Evolutionary conservation across 2,797 vertebrate genomes (phyloP).

Genomic region (Acipenser transmontanus): DNA sequence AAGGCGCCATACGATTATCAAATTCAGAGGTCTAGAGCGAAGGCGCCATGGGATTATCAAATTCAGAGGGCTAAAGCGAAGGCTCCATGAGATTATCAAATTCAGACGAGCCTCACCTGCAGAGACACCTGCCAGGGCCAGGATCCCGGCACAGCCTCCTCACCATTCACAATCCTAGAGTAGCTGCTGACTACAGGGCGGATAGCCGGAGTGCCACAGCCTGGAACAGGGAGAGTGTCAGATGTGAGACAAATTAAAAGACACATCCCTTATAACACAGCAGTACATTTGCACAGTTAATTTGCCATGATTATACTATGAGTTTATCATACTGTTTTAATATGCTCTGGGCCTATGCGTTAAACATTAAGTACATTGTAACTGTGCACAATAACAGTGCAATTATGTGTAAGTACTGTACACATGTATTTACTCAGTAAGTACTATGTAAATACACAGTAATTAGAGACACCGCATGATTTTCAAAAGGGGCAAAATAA

Average conservation of each 20-base stretch:
- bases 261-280: not conserved
- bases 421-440: no score
- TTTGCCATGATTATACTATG: not conserved
- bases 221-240: slow-evolving; percentile 35
- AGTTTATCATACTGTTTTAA: not conserved
- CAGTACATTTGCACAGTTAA: not conserved
- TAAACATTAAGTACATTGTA: not conserved
- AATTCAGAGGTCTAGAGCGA: no score
- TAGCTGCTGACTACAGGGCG: slow-evolving; percentile 55
- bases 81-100: no score
- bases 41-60: no score
- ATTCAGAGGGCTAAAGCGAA: no score
- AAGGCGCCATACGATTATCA: no score
- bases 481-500: no score
- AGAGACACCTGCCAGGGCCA: slow-evolving; percentile 81
- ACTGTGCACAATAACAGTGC: no score
- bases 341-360: not conserved
- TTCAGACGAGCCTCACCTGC: slow-evolving; percentile 52
- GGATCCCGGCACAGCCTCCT: slow-evolving; percentile 67
- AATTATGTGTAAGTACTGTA: no score
- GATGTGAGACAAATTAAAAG: not conserved
- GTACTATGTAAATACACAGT: no score
- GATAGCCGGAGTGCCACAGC: slow-evolving; percentile 62
- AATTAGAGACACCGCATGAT: no score
- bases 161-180: slow-evolving; percentile 69